Evolutionary conservation across 1,140 invertebrate species (phyloP).

Genomic region (Trinorchestia longiramus): DNA sequence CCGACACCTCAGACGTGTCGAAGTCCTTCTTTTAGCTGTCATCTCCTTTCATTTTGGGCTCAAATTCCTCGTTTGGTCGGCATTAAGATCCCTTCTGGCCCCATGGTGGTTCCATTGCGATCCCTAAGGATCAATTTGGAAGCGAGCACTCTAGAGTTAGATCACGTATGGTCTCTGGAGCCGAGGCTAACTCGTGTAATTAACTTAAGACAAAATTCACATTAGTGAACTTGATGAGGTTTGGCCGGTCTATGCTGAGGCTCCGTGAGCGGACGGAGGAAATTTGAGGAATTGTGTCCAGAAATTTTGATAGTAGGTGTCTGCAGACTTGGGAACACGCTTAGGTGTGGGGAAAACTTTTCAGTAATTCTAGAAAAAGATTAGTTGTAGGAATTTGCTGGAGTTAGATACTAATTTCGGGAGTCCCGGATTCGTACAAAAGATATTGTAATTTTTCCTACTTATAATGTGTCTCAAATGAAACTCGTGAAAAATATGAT

Average conservation of each 20-base stretch:
- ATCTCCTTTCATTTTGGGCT: conserved; percentile 27
- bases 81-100: conserved; percentile 14
- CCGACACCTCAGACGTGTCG: conserved; percentile 29
- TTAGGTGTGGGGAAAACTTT: background rate
- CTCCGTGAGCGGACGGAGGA: background rate
- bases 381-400: background rate
- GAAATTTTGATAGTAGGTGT: conserved; percentile 9
- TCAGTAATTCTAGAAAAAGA: background rate
- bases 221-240: conserved; percentile 54
- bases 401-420: background rate
- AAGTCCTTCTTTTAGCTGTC: conserved; percentile 26
- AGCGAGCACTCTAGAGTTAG: conserved; percentile 40
- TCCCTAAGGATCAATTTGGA: conserved; percentile 11
- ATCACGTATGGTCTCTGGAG: conserved; percentile 52
- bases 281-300: background rate
- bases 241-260: conserved; percentile 35
- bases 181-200: conserved; percentile 54
- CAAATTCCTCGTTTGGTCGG: conserved; percentile 41
- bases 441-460: no score
- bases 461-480: no score
- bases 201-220: conserved; percentile 53
- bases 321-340: background rate
- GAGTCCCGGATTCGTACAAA: background rate
- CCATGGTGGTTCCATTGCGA: conserved; percentile 1
- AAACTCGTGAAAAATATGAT: no score